A percentile compares a stretch with the other conserved stretches of the same genome.
phyloP scores from a whole-genome alignment of 2,113 vertebrate species.

The Hyaena hyaena region DNA sequence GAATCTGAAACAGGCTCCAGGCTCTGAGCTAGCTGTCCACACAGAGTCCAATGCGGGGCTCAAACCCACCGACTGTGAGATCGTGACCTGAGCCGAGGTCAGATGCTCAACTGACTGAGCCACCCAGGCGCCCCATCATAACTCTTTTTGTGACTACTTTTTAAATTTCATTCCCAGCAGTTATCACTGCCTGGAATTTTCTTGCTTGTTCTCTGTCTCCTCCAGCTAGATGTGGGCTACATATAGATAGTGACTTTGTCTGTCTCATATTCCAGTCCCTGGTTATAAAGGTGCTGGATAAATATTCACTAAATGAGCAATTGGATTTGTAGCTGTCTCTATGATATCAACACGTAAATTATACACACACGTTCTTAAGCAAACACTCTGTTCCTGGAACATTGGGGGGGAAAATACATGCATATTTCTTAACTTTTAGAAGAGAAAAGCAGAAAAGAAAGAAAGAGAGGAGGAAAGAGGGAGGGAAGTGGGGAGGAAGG shows the following conservation, averaged over 20 bases:
- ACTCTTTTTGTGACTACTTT: neutral
- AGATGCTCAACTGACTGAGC: too few relatives aligned
- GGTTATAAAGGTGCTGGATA: neutral
- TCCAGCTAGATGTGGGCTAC: neutral
- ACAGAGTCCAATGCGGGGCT: too few relatives aligned
- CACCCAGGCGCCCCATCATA: neutral
- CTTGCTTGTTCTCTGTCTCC: neutral
- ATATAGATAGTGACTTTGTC: neutral
- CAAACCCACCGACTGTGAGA: too few relatives aligned
- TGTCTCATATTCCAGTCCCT: neutral
- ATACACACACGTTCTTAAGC: neutral
- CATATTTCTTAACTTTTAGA: neutral
- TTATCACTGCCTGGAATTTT: neutral
- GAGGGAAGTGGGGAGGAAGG: rapidly evolving
- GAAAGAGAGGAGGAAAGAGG: neutral
- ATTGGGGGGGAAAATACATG: neutral
- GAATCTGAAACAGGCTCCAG: too few relatives aligned
- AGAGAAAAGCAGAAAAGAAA: neutral
- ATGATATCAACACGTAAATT: neutral
- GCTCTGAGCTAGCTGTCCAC: too few relatives aligned
- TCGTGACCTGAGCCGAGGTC: too few relatives aligned
- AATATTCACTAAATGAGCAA: neutral
- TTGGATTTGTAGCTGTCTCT: neutral
- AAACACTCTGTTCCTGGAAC: neutral
- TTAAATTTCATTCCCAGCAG: conserved; percentile 16